These are phyloP conservation scores for Psilanteris sp. DNA, from an alignment of 1,140 invertebrate genomes.

Conservation along the genomic window DNA sequence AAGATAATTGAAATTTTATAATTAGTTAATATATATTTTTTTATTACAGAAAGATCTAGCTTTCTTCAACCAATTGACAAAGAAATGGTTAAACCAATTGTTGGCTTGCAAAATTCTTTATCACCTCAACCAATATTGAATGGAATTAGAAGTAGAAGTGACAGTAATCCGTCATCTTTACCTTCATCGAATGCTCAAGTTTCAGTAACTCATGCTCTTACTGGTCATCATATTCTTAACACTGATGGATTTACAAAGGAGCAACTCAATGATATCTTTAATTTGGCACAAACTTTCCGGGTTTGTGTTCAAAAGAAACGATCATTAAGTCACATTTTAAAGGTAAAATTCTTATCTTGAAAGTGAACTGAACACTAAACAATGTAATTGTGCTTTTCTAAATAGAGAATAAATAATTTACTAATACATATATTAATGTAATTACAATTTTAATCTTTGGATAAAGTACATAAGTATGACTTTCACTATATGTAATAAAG, in stretches of 20 bases:
- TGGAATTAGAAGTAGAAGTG: constrained; percentile 72
- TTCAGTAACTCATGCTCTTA: constrained; percentile 80
- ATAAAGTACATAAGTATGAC: no score
- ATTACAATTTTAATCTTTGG: no score
- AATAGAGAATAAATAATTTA: no score
- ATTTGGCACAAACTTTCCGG: constrained; percentile 93
- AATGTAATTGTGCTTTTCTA: no score
- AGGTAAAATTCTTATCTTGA: constrained; percentile 81
- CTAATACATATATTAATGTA: no score
- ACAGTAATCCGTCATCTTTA: constrained; percentile 69
- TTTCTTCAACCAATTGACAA: constrained; percentile 60
- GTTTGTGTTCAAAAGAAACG: constrained; percentile 90
- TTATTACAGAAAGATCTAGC: constrained; percentile 63
- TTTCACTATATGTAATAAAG: no score
- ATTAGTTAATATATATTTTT: no score
- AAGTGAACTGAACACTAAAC: no score
- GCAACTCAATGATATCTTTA: constrained; percentile 95
- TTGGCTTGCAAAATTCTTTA: constrained; percentile 54
- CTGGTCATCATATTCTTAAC: constrained; percentile 90
- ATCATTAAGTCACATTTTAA: constrained; percentile 91
- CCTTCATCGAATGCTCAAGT: constrained; percentile 45
- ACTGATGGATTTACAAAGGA: constrained; percentile 94
- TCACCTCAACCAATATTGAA: constrained; percentile 75
- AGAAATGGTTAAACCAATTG: constrained; percentile 47
- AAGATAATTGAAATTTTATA: no score